These are phyloP conservation scores for Drosophila rufa DNA, from an alignment of 1,140 invertebrate genomes.

Conservation along the genomic window DNA sequence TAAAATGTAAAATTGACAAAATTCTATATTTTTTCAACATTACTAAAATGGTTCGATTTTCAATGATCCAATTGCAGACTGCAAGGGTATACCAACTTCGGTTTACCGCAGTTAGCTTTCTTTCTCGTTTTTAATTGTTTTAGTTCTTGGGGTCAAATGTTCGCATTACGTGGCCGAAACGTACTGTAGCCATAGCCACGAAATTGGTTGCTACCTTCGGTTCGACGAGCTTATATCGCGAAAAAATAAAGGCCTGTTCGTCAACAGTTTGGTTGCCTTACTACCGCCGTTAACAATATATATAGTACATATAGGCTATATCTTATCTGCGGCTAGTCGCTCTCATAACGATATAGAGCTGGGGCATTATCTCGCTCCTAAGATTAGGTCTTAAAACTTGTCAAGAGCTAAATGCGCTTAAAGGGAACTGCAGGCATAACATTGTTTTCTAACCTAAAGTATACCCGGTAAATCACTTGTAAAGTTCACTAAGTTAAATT, in stretches of 20 bases:
- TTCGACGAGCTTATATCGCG: constrained; percentile 16
- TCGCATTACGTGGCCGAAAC: background rate
- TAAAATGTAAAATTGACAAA: too few relatives aligned
- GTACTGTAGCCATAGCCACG: background rate
- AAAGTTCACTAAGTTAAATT: background rate
- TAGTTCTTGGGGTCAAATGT: background rate
- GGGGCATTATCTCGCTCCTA: constrained; percentile 15
- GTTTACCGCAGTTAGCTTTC: too few relatives aligned
- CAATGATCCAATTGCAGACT: too few relatives aligned
- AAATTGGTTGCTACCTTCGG: constrained; percentile 8
- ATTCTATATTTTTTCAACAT: too few relatives aligned
- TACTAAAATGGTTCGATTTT: too few relatives aligned
- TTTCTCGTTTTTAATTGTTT: background rate
- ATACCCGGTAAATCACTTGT: background rate
- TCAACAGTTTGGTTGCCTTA: constrained; percentile 14
- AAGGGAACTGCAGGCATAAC: constrained; percentile 11
- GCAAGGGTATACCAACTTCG: too few relatives aligned
- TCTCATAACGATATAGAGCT: constrained; percentile 28
- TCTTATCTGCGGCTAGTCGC: constrained; percentile 44
- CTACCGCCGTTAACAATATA: constrained; percentile 30
- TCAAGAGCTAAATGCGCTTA: constrained; percentile 16
- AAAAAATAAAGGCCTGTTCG: constrained; percentile 10
- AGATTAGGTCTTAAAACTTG: constrained; percentile 29
- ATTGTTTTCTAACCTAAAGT: background rate
- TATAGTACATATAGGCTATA: constrained; percentile 33